A percentile compares a stretch with the other conserved stretches of the same genome.
Conservation (phyloP, 1,140 invertebrate genomes). For the Mactra quadrangularis region DNA sequence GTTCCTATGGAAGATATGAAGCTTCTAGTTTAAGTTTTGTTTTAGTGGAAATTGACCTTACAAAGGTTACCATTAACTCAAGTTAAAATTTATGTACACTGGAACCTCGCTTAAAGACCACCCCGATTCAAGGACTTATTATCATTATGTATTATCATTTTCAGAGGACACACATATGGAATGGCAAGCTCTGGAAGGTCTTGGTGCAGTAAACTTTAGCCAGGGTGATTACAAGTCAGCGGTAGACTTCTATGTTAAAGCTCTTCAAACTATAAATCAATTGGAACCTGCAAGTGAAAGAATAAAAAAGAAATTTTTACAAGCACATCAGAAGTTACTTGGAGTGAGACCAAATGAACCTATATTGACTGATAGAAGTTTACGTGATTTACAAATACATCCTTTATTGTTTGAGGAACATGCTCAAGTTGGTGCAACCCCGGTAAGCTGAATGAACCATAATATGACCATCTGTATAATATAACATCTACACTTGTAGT, state of each 20-base stretch:
- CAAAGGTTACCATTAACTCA: too few species aligned
- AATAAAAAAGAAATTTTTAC: constrained; percentile 70
- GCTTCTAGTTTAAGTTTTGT: too few species aligned
- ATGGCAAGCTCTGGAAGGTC: constrained; percentile 76
- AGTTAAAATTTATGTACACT: too few species aligned
- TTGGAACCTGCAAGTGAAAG: constrained; percentile 65
- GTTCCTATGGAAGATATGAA: too few species aligned
- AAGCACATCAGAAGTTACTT: constrained; percentile 56
- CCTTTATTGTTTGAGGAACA: not conserved
- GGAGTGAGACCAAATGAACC: not conserved
- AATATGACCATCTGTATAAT: too few species aligned
- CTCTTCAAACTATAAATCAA: constrained; percentile 50
- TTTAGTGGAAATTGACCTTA: too few species aligned
- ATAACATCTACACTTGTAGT: too few species aligned
- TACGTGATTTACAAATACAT: too few species aligned
- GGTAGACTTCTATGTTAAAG: constrained; percentile 60
- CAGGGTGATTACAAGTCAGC: constrained; percentile 62
- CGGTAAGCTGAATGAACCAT: constrained; percentile 6
- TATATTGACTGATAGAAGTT: not conserved
- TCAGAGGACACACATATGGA: constrained; percentile 70
- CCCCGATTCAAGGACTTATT: too few species aligned
- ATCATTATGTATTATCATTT: too few species aligned
- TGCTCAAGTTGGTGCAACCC: constrained; percentile 24
- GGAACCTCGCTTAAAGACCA: too few species aligned
- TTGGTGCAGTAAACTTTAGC: constrained; percentile 72